Base-by-base conservation (phyloP, 2,888 invertebrate genomes). In the Drosophila atripex region DNA sequence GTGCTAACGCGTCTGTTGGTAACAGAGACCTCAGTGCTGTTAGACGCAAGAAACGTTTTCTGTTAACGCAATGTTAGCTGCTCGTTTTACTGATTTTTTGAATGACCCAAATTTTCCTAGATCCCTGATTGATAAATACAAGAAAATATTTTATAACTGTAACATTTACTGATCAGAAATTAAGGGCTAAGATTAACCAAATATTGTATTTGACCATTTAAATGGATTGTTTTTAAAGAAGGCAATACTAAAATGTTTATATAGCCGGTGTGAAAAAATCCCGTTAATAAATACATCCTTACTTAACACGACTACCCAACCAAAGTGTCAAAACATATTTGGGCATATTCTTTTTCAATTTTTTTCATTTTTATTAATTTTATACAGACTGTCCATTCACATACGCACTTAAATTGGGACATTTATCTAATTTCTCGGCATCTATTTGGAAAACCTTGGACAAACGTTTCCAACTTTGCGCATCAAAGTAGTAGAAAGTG, bases 401-500 rank as follows among this genome's bases (percentile, higher is more conserved):
- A 90, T 91, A 90, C 89, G 91, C 91, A 91, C 88, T 91, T 90
- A 91, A 85, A 90, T 91, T 92, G 88, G 92, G 92, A 91, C 91
- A 91, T 91, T 91, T 98, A 93, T 99, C 99, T 92, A 99, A 94
- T 93, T 99, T 98, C 93, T 97, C 98, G 94, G 99, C 99, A 93
- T 99, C 99, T 93, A 99, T 94, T 93, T 97, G 96, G 94, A 99
- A 98, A 93, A 99, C 99, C 93, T 99, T 99, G 91, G 98, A 96
- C 91, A 98, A 97, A 94, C 99, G 99, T 92, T 99, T 94, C 99
- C 99, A 99, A 93, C 97, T 98, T 93, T 97, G 97, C 91, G 98
- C 98, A 93, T 99, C 99, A 92, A 99, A 99, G 93, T 98, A 98
- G 93, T 98, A 99, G 93, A 99, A 99, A 89, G 98, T 99, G 93